Evolutionary conservation across 2,797 vertebrate genomes (phyloP).

Genomic region (Acomys russatus): DNA sequence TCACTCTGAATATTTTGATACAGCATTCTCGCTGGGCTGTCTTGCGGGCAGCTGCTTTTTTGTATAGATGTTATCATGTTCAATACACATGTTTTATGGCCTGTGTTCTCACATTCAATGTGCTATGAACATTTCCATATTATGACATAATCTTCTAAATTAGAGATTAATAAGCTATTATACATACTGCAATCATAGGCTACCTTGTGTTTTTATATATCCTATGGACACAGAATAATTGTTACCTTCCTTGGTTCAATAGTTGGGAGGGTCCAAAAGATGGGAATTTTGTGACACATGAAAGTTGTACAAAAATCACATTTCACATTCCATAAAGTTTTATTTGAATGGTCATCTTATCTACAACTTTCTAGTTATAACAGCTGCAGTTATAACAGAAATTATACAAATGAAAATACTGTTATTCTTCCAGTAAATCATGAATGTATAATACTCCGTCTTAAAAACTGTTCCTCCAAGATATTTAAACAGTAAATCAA

Average conservation of each 20-base stretch:
- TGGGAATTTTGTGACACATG: not conserved
- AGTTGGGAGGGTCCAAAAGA: not conserved
- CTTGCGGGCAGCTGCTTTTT: not conserved
- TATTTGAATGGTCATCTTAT: not conserved
- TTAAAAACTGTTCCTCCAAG: not conserved
- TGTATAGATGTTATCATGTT: not conserved
- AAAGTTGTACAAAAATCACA: conserved; percentile 38
- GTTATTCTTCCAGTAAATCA: not conserved
- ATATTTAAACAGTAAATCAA: not conserved
- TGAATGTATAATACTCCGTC: not conserved
- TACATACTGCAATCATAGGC: not conserved
- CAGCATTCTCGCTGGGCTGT: not conserved
- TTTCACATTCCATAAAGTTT: not conserved
- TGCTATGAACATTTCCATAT: conserved; percentile 25
- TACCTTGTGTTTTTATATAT: not conserved
- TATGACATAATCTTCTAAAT: conserved; percentile 27
- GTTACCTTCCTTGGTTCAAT: not conserved
- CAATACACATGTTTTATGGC: not conserved
- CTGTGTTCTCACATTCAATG: not conserved
- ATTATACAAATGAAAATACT: not conserved
- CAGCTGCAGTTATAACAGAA: not conserved
- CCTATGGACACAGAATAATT: not conserved
- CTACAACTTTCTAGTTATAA: not conserved
- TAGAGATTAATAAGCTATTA: not conserved
- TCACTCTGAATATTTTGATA: not conserved